Evolutionary conservation across 2,888 invertebrate species (phyloP).

Genomic region (Calliopum simillimum): DNA sequence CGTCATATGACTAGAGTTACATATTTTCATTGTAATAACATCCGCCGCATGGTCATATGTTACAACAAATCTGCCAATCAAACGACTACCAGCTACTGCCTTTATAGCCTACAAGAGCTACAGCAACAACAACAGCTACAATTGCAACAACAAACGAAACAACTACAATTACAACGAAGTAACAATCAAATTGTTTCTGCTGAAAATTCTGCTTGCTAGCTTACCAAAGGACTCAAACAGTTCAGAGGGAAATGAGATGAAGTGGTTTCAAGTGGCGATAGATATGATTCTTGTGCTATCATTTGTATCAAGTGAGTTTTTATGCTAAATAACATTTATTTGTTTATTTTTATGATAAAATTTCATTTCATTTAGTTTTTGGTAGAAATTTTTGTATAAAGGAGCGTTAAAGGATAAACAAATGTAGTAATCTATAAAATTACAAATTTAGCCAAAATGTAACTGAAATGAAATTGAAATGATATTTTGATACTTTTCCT

Average conservation of each 20-base stretch:
- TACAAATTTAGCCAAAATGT: too few relatives aligned
- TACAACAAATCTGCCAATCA: neutral
- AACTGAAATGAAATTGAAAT: too few relatives aligned
- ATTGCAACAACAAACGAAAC: constrained; percentile 16
- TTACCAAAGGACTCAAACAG: constrained; percentile 53
- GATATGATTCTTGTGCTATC: constrained; percentile 68
- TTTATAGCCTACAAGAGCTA: constrained; percentile 18
- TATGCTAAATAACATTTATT: neutral
- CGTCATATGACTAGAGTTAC: neutral
- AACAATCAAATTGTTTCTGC: constrained; percentile 23
- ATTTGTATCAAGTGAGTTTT: constrained; percentile 67
- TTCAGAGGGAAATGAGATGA: constrained; percentile 68
- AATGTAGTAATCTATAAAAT: too few relatives aligned
- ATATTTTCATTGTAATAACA: constrained; percentile 35
- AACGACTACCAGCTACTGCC: constrained; percentile 14
- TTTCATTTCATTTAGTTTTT: too few relatives aligned
- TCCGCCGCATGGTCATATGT: constrained; percentile 26
- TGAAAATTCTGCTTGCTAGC: constrained; percentile 4
- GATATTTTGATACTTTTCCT: too few relatives aligned
- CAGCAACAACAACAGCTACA: constrained; percentile 24
- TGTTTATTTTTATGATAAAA: neutral
- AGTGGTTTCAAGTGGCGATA: constrained; percentile 69
- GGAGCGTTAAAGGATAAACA: too few relatives aligned
- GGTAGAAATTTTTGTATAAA: too few relatives aligned
- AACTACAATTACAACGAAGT: constrained; percentile 13